Conservation (phyloP, 2,888 invertebrate genomes). For the Ellobium chinense region DNA sequence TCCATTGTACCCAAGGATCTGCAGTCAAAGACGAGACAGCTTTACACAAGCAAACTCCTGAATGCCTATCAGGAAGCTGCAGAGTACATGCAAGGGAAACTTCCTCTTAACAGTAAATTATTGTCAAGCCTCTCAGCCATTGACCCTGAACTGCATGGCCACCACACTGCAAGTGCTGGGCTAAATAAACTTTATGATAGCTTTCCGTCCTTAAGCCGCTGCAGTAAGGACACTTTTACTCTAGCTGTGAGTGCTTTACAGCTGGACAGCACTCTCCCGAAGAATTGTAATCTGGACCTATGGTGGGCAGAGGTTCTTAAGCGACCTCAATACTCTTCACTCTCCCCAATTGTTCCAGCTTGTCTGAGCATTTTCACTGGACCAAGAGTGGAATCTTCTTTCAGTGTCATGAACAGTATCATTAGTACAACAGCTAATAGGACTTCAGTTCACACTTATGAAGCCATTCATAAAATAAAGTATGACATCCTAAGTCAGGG, state of each 20-base stretch:
- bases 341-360: not conserved
- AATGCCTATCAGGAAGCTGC: not conserved
- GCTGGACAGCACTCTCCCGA: not conserved
- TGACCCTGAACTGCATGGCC: slow-evolving; percentile 4
- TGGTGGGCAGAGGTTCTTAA: slow-evolving; percentile 7
- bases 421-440: not conserved
- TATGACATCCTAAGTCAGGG: not conserved
- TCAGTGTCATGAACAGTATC: slow-evolving; percentile 9
- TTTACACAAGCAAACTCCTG: not conserved
- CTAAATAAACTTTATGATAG: not conserved
- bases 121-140: not conserved
- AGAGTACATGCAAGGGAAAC: slow-evolving; percentile 17
- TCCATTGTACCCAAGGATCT: no score
- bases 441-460: not conserved
- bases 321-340: not conserved
- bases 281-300: not conserved
- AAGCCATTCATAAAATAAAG: not conserved
- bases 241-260: not conserved
- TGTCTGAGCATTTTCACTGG: slow-evolving; percentile 28
- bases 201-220: not conserved
- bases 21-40: not conserved
- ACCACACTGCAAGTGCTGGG: not conserved
- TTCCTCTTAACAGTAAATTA: not conserved
- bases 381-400: slow-evolving; percentile 1
- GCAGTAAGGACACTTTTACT: not conserved